phyloP scores from a whole-genome alignment of 2,888 invertebrate species.

The Trachelus troglodyta region DNA sequence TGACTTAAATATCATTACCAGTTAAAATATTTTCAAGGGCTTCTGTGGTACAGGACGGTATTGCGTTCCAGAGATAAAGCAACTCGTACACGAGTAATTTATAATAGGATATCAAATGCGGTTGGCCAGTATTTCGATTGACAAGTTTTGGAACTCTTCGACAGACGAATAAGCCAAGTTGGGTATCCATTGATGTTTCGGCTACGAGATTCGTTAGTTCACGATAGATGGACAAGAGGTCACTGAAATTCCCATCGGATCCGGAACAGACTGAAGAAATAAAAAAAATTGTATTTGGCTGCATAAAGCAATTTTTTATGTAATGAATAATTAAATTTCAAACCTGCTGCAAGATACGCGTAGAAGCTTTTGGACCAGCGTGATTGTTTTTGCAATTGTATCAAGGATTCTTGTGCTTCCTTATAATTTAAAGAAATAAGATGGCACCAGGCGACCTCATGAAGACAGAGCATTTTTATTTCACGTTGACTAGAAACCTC shows the following conservation, averaged over 20 bases:
- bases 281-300: neutral
- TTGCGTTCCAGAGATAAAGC: slow-evolving; percentile 76
- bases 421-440: slow-evolving; percentile 72
- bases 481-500: slow-evolving; percentile 73
- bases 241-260: slow-evolving; percentile 64
- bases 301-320: neutral
- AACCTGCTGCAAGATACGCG: slow-evolving; percentile 71
- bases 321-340: neutral
- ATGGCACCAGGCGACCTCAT: slow-evolving; percentile 77
- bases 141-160: slow-evolving; percentile 55
- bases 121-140: slow-evolving; percentile 40
- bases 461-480: slow-evolving; percentile 72
- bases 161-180: slow-evolving; percentile 58
- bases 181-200: slow-evolving; percentile 53
- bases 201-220: slow-evolving; percentile 62
- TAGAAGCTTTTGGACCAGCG: slow-evolving; percentile 77
- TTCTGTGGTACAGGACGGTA: slow-evolving; percentile 69
- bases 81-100: slow-evolving; percentile 74
- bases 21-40: slow-evolving; percentile 63
- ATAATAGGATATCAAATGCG: slow-evolving; percentile 65
- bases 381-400: slow-evolving; percentile 71
- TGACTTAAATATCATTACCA: slow-evolving; percentile 52
- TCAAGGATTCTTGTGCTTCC: slow-evolving; percentile 68
- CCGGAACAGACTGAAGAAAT: slow-evolving; percentile 67
- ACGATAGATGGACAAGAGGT: slow-evolving; percentile 56